Conservation (phyloP, 30 jellyfish, hydroid and myxozoan genomes). For the Chrysaora quinquecirrha region DNA sequence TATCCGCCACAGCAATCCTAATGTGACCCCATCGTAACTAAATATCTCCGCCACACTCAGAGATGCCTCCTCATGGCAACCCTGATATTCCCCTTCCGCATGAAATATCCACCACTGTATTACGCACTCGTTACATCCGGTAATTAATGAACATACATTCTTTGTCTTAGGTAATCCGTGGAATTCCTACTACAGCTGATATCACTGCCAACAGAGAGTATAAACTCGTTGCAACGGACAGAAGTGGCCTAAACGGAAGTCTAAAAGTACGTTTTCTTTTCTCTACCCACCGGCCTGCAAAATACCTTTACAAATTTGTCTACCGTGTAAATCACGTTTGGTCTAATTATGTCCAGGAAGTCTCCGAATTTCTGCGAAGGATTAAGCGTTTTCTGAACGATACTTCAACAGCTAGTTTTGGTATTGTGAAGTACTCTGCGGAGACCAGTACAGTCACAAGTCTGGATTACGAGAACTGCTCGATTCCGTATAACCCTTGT, state of each 20-base stretch:
- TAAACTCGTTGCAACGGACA: conserved; percentile 71
- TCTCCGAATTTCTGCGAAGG: neutral
- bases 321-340: conserved; percentile 17
- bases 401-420: neutral
- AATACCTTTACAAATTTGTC: conserved; percentile 25
- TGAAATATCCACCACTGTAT: too few relatives aligned
- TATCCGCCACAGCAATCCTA: too few relatives aligned
- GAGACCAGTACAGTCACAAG: conserved; percentile 6
- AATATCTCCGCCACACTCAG: too few relatives aligned
- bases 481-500: conserved; percentile 66
- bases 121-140: too few relatives aligned
- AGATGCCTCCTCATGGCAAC: too few relatives aligned
- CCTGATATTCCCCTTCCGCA: too few relatives aligned
- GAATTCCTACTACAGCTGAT: conserved; percentile 41
- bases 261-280: conserved; percentile 22
- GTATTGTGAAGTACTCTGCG: neutral
- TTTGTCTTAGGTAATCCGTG: conserved; percentile 21
- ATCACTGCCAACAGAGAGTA: conserved; percentile 14
- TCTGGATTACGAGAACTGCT: conserved; percentile 52
- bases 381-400: conserved; percentile 17
- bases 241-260: conserved; percentile 58
- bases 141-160: too few relatives aligned
- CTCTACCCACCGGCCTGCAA: conserved; percentile 13
- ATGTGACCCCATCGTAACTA: too few relatives aligned
- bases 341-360: conserved; percentile 27